Conservation (phyloP, 2,888 invertebrate genomes). For the Spodoptera littoralis region DNA sequence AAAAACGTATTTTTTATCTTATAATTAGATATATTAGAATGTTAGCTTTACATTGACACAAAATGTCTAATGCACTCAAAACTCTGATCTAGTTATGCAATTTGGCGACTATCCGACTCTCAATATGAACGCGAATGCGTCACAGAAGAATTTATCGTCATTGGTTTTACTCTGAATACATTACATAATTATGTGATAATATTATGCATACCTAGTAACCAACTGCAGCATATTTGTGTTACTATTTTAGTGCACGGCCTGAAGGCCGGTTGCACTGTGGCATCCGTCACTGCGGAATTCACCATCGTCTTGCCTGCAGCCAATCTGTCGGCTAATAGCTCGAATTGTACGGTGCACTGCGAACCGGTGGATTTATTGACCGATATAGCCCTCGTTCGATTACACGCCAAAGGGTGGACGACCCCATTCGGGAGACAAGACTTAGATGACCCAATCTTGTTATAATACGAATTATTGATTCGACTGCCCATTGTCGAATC, state of each 20-base stretch:
- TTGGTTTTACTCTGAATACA: slow-evolving; percentile 28
- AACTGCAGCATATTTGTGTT: slow-evolving; percentile 56
- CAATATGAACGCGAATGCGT: slow-evolving; percentile 21
- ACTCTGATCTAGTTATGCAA: slow-evolving; percentile 7
- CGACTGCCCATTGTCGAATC: slow-evolving; percentile 31
- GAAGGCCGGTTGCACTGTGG: slow-evolving; percentile 58
- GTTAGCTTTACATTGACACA: slow-evolving; percentile 13
- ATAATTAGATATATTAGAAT: slow-evolving; percentile 6
- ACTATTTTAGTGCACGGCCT: slow-evolving; percentile 56
- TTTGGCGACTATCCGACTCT: slow-evolving; percentile 10
- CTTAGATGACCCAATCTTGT: slow-evolving; percentile 43
- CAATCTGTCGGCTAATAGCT: slow-evolving; percentile 68
- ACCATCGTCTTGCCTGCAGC: slow-evolving; percentile 63
- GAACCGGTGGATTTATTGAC: slow-evolving; percentile 61
- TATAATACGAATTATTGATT: slow-evolving; percentile 35
- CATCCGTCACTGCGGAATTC: slow-evolving; percentile 69
- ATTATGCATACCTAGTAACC: slow-evolving; percentile 42
- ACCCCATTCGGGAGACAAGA: slow-evolving; percentile 47
- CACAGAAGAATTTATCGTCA: slow-evolving; percentile 36
- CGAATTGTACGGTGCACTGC: slow-evolving; percentile 45
- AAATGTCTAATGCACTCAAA: neutral
- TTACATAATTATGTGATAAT: slow-evolving; percentile 45
- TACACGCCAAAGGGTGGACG: slow-evolving; percentile 43
- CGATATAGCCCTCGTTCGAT: slow-evolving; percentile 50
- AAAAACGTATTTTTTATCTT: neutral